These are phyloP conservation scores for Zygothrica quintamaculata DNA, from an alignment of 2,888 invertebrate species.

Conservation along the genomic window DNA sequence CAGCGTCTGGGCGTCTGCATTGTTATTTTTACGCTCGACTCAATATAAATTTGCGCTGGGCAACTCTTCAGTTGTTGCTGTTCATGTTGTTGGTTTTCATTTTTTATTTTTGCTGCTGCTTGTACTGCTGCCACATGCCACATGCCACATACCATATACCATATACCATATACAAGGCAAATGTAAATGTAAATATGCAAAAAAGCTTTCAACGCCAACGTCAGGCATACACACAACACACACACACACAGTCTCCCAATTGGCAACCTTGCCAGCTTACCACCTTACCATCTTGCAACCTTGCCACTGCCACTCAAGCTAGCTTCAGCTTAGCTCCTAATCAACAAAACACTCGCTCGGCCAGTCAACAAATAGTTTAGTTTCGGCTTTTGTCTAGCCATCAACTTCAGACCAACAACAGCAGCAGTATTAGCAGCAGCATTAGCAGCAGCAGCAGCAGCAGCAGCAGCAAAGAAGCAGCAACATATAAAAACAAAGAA, in stretches of 20 bases:
- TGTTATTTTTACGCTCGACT: conserved; percentile 80
- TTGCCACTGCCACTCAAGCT: conserved; percentile 13
- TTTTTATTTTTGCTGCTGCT: conserved; percentile 7
- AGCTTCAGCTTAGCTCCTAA: conserved; percentile 24
- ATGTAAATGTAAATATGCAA: conserved; percentile 78
- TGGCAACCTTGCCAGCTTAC: background rate
- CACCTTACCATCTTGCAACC: background rate
- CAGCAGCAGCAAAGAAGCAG: too few relatives aligned
- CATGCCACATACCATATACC: conserved; percentile 68
- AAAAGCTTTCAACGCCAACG: conserved; percentile 48
- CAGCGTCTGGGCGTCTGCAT: conserved; percentile 49
- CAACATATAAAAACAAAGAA: too few relatives aligned
- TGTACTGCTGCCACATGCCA: conserved; percentile 46
- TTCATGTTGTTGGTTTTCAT: conserved; percentile 13
- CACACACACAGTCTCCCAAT: background rate
- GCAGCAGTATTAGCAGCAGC: conserved; percentile 27
- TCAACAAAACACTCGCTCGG: conserved; percentile 32
- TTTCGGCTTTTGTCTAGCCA: conserved; percentile 46
- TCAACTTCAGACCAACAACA: conserved; percentile 32
- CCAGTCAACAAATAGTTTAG: conserved; percentile 62
- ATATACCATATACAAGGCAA: conserved; percentile 68
- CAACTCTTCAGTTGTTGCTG: conserved; percentile 19
- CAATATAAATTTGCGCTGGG: conserved; percentile 70
- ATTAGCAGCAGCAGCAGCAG: too few relatives aligned
- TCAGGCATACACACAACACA: background rate